Evolutionary conservation across 2,888 invertebrate species (phyloP).

Genomic region (Coelogynopora nodosa): DNA sequence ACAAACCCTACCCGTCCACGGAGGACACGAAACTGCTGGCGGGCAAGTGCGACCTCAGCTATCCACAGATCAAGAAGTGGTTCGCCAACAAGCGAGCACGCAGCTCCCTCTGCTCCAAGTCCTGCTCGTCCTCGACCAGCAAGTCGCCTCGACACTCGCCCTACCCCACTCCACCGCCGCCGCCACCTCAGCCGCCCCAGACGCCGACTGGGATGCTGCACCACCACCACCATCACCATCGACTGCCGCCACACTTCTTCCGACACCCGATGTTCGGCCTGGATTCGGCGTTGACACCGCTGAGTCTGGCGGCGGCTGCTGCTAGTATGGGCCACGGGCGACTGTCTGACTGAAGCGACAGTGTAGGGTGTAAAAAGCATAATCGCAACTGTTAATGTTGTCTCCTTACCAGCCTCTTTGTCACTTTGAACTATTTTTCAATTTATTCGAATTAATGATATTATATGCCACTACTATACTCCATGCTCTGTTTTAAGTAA

Average conservation of each 20-base stretch:
- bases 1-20: conserved; percentile 43
- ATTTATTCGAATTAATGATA: no score
- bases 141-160: not conserved
- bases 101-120: conserved; percentile 25
- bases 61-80: conserved; percentile 45
- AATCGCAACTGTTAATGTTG: not conserved
- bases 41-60: conserved; percentile 38
- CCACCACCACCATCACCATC: not conserved
- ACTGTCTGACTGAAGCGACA: not conserved
- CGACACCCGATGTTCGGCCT: not conserved
- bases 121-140: not conserved
- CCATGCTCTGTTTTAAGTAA: no score
- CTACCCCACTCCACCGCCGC: conserved; percentile 5
- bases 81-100: conserved; percentile 45
- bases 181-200: not conserved
- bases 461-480: no score
- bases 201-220: not conserved
- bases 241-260: not conserved
- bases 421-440: no score
- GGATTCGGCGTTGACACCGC: not conserved
- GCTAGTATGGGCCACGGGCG: not conserved
- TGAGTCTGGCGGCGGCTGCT: not conserved
- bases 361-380: not conserved
- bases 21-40: conserved; percentile 44
- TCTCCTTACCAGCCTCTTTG: no score